Evolutionary conservation across 2,888 invertebrate species (phyloP), one percentile per base, ranked within the genome.

Genomic region (Lepidocyrtoides sp.): DNA sequence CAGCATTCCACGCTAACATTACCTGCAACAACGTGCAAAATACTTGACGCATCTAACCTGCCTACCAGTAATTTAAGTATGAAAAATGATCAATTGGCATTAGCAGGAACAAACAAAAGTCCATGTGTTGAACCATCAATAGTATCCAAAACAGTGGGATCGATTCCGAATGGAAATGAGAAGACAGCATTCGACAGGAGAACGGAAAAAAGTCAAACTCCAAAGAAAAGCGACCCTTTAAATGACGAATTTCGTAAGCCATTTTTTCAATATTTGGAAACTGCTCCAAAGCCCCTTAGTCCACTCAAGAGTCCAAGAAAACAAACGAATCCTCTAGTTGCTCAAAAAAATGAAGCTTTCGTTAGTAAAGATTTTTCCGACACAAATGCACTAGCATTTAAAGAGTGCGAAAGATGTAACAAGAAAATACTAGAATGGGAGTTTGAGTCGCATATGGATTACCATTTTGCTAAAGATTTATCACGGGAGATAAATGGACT

Each of bases 381-480:
- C 60, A n/a, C 26, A 14, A 51, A 26, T 7, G 14, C 81, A 36
- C 48, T 48, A 48, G 26, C 85, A 2, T 51, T 66, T 10, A 72
- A 14, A 93, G 94, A 54, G 94, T 98, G 98, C 95, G 94, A 96
- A 0, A 96, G 97, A 94, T 98, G 98, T 95, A 96, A 96, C 32
- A 96, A 96, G 94, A 95, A 95, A 91, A 95, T 98, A 83, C 95
- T 96, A 12, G 93, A 96, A 2, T 96, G 96, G 91, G 97, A 97
- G 91, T 96, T 97, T 94, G 95, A 96, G 0, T 97, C 98, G 94
- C 98, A 98, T 95, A 95, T 96, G 94, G 98, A 99, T 95, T 98
- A 97, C 95, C 99, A 99, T 95, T 96, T 97, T 94, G 99, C 99
- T 4, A 96, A 97, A 94, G 97, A 97, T 94, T 95, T 99, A 82